Conservation (phyloP, 2,113 vertebrate species). For the Lichenostomus cassidix region DNA sequence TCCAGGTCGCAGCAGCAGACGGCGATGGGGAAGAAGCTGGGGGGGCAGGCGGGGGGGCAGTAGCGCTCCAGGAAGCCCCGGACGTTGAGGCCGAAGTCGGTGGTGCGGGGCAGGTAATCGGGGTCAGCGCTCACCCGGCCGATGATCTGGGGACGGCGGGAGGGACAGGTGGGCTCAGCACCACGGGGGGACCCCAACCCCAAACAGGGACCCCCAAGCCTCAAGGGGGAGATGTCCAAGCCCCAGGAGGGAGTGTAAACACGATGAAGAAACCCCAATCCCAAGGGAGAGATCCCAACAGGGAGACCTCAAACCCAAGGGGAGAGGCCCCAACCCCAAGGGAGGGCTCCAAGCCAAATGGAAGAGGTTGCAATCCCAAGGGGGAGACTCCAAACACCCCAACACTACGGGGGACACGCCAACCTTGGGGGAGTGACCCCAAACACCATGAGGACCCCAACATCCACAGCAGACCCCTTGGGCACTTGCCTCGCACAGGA, state of each 20-base stretch:
- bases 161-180: fast-evolving
- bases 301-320: background rate
- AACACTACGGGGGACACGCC: too few species aligned
- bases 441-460: background rate
- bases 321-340: background rate
- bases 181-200: background rate
- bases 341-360: background rate
- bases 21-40: conserved; percentile 91
- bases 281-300: background rate
- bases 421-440: background rate
- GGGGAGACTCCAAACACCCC: background rate
- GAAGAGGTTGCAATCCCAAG: background rate
- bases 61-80: conserved; percentile 92
- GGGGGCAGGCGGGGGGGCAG: conserved; percentile 86
- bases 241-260: background rate
- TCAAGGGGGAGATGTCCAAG: background rate
- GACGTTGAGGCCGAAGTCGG: conserved; percentile 92
- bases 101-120: conserved; percentile 91
- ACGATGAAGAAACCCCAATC: background rate
- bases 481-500: conserved; percentile 89
- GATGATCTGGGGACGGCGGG: conserved; percentile 79
- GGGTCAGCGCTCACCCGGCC: conserved; percentile 96
- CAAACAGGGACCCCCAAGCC: background rate
- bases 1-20: conserved; percentile 94
- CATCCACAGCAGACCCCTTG: fast-evolving